phyloP scores from a whole-genome alignment of 2,888 invertebrate genomes.

The Eupithecia vulgata region DNA sequence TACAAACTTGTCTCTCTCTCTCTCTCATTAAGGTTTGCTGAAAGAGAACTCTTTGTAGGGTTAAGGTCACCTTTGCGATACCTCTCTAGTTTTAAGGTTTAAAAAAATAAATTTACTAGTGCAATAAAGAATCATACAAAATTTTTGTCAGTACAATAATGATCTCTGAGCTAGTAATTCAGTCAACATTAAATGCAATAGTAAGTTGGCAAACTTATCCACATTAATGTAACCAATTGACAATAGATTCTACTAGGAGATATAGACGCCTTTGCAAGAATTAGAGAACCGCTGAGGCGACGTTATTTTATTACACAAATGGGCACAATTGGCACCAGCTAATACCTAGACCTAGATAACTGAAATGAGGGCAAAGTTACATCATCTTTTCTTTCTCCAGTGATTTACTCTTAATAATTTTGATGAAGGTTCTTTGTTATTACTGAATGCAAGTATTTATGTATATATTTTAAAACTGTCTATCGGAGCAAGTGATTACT shows the following conservation, averaged over 20 bases:
- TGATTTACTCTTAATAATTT: background rate
- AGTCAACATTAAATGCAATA: background rate
- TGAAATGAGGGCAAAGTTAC: constrained; percentile 4
- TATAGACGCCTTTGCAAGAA: background rate
- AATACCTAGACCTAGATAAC: constrained; percentile 7
- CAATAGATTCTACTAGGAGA: background rate
- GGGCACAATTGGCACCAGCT: background rate
- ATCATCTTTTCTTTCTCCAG: background rate
- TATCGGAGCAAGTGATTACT: no score
- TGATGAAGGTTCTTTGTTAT: background rate
- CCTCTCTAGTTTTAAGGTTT: no score
- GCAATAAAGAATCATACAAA: no score
- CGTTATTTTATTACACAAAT: background rate
- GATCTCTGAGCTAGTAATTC: background rate
- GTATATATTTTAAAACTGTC: background rate
- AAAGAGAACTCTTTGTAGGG: no score
- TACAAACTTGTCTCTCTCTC: no score
- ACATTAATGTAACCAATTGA: background rate
- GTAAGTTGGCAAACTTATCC: background rate
- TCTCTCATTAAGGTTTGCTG: no score
- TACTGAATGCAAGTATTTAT: background rate
- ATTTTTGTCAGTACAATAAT: background rate
- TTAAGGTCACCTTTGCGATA: no score
- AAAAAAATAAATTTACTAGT: no score
- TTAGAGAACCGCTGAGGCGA: background rate